These are phyloP conservation scores for Luscinia megarhynchos DNA, from an alignment of 2,797 vertebrate genomes.

Conservation along the genomic window DNA sequence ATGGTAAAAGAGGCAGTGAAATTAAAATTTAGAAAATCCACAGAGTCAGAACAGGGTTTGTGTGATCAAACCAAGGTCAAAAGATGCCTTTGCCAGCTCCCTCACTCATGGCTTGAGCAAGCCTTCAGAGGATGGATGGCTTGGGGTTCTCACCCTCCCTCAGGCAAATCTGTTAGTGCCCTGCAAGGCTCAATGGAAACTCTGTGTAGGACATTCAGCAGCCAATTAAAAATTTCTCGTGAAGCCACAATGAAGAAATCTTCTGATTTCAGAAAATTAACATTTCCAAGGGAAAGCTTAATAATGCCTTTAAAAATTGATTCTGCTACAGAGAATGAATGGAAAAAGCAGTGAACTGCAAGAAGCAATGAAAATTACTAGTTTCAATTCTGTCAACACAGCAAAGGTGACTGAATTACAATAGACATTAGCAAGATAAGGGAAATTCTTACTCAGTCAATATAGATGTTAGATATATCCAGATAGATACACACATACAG, in stretches of 20 bases:
- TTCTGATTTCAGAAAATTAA: not conserved
- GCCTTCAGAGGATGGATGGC: too few species aligned
- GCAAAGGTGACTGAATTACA: not conserved
- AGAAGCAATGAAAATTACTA: not conserved
- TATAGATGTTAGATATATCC: not conserved
- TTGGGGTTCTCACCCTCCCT: not conserved
- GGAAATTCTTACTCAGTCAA: not conserved
- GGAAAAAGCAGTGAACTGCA: not conserved
- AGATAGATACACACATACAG: not conserved
- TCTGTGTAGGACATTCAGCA: accelerated
- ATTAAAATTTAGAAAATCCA: not conserved
- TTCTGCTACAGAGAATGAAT: not conserved
- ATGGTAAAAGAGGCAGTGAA: not conserved
- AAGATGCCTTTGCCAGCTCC: not conserved
- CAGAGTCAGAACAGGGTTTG: not conserved
- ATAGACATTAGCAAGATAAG: not conserved
- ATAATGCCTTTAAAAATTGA: not conserved
- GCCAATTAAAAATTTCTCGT: not conserved
- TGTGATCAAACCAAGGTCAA: not conserved
- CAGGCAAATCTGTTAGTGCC: not conserved
- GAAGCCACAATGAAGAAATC: not conserved
- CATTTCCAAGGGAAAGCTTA: not conserved
- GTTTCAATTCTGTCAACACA: not conserved
- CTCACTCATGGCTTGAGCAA: not conserved
- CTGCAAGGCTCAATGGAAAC: not conserved